Conservation (phyloP, 2,797 vertebrate genomes). For the Centroberyx gerrardi region DNA sequence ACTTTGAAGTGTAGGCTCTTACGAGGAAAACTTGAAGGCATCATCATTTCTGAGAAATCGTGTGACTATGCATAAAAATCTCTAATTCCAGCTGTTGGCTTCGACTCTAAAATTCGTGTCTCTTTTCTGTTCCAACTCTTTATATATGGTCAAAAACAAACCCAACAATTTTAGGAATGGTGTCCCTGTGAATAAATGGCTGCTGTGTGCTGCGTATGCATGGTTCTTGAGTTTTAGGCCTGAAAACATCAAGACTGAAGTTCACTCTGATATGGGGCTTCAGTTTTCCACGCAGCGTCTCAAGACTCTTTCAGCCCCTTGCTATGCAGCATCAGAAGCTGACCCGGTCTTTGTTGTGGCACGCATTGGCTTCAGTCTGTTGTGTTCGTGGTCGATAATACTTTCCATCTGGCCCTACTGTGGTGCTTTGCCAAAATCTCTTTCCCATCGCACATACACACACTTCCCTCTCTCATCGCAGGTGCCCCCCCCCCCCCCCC, state of each 20-base stretch:
- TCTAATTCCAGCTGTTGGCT: no score
- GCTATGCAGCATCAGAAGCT: background rate
- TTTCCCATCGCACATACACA: slow-evolving; percentile 33
- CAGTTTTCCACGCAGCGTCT: no score
- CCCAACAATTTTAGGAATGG: no score
- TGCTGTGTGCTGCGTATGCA: no score
- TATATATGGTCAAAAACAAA: background rate
- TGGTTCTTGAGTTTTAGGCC: no score
- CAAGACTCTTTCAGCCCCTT: no score
- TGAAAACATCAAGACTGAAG: no score
- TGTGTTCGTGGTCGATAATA: slow-evolving; percentile 33
- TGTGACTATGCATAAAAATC: no score
- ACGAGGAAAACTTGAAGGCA: background rate
- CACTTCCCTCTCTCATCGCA: slow-evolving; percentile 33
- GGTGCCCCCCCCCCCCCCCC: slow-evolving; percentile 4
- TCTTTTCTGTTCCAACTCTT: background rate
- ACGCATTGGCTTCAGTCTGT: background rate
- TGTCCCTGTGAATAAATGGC: no score
- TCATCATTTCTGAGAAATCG: background rate
- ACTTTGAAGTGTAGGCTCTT: background rate
- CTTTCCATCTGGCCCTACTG: slow-evolving; percentile 37
- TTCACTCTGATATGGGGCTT: no score
- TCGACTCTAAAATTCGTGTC: background rate
- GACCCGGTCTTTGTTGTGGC: slow-evolving; percentile 30
- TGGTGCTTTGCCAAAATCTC: slow-evolving; percentile 21